A percentile compares a stretch with the other conserved stretches of the same genome.
Evolutionary conservation across 1,140 invertebrate genomes (phyloP).

Genomic region (Eriosoma lanigerum): DNA sequence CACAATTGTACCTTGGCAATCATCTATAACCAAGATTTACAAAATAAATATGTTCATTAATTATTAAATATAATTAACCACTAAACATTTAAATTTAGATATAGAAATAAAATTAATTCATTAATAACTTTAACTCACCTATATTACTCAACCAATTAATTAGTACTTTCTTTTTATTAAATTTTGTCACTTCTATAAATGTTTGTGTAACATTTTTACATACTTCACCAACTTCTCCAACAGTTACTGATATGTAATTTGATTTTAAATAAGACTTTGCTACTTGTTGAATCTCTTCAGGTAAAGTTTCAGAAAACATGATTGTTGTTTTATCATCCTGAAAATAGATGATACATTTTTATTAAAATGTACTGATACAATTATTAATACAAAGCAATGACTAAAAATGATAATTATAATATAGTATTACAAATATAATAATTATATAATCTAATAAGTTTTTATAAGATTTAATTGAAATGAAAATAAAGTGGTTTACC

Average conservation of each 20-base stretch:
- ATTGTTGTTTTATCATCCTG: conserved; percentile 85
- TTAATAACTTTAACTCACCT: conserved; percentile 57
- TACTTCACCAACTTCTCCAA: conserved; percentile 92
- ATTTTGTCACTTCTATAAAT: conserved; percentile 73
- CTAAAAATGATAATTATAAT: too few species aligned
- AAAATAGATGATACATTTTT: conserved; percentile 9
- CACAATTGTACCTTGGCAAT: conserved; percentile 70
- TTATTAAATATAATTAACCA: too few species aligned
- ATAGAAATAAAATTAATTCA: too few species aligned
- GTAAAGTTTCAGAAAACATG: conserved; percentile 99
- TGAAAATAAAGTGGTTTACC: conserved; percentile 53
- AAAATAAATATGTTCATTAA: neutral
- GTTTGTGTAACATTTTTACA: conserved; percentile 86
- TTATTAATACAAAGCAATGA: too few species aligned
- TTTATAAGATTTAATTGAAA: too few species aligned
- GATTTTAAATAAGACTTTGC: conserved; percentile 88
- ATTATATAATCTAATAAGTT: too few species aligned
- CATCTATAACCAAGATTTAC: conserved; percentile 10
- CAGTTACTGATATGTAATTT: conserved; percentile 97
- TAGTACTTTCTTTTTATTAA: conserved; percentile 74
- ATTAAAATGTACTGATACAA: too few species aligned
- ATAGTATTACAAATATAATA: too few species aligned
- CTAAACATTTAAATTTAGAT: too few species aligned
- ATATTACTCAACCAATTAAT: conserved; percentile 68
- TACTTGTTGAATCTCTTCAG: conserved; percentile 94